A percentile compares a stretch with the other conserved stretches of the same genome.
These are phyloP conservation scores for Loriculus beryllinus DNA, from an alignment of 2,797 vertebrate species.

Conservation along the genomic window DNA sequence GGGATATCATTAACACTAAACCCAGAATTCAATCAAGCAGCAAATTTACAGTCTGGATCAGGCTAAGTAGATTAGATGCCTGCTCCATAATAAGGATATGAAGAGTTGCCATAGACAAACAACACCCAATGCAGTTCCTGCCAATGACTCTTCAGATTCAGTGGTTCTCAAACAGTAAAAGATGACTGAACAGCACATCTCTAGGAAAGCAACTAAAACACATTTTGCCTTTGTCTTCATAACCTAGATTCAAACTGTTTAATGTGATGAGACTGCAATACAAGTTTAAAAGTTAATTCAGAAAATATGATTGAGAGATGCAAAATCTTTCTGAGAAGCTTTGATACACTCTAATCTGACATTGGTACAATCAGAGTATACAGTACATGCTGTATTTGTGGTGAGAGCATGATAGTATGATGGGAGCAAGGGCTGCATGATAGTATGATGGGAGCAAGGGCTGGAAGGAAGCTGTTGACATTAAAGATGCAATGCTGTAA, in stretches of 20 bases:
- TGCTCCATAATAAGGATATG: neutral
- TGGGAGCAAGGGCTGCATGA: neutral
- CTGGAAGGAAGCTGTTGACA: neutral
- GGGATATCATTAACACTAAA: neutral
- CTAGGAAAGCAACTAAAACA: neutral
- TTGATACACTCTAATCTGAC: neutral
- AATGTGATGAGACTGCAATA: neutral
- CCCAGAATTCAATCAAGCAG: neutral
- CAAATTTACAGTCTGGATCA: conserved; percentile 32
- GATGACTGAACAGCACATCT: neutral
- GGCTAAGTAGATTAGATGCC: conserved; percentile 7
- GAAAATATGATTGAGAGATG: neutral
- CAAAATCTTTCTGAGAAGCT: neutral
- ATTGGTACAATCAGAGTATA: neutral
- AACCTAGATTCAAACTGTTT: neutral
- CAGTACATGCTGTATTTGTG: neutral
- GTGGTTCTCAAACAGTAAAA: neutral
- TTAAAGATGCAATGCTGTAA: neutral
- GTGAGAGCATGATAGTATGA: neutral
- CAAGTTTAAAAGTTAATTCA: neutral
- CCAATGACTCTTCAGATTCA: neutral
- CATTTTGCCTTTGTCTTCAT: neutral
- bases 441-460: neutral
- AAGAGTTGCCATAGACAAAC: neutral
- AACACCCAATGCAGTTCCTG: neutral